These are phyloP conservation scores for Neodiprion pinetum DNA, from an alignment of 1,140 invertebrate species.

Conservation along the genomic window DNA sequence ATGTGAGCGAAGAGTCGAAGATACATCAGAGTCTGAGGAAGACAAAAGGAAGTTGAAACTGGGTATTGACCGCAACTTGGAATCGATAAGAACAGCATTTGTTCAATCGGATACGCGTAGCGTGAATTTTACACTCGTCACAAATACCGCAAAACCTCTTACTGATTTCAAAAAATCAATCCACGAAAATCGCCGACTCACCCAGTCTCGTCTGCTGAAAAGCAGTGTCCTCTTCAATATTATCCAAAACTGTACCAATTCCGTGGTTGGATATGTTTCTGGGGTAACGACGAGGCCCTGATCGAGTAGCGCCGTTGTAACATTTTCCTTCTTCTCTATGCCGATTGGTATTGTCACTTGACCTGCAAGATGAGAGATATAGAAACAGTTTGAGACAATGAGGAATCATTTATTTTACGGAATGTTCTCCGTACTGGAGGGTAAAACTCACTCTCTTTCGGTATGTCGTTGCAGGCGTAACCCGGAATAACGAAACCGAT, in stretches of 20 bases:
- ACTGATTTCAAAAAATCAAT: too few species aligned
- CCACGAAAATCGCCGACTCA: conserved; percentile 49
- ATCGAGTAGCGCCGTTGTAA: conserved; percentile 71
- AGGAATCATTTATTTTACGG: conserved; percentile 9
- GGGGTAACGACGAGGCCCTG: conserved; percentile 65
- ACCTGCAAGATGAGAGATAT: conserved; percentile 45
- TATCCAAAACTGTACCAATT: conserved; percentile 81
- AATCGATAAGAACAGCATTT: conserved; percentile 1
- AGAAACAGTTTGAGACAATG: conserved; percentile 21
- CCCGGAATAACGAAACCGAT: conserved; percentile 58
- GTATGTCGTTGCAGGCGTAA: conserved; percentile 73
- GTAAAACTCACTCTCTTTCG: conserved; percentile 63
- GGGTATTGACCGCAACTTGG: background rate
- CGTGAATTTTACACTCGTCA: too few species aligned
- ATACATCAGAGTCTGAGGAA: conserved; percentile 90
- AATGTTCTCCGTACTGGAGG: conserved; percentile 2
- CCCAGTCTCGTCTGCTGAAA: conserved; percentile 85
- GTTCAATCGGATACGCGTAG: too few species aligned
- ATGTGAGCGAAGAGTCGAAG: conserved; percentile 92
- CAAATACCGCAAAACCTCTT: too few species aligned
- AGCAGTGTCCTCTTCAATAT: conserved; percentile 79
- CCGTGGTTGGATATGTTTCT: conserved; percentile 77
- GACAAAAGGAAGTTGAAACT: conserved; percentile 17
- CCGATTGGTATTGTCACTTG: conserved; percentile 66
- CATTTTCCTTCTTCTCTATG: conserved; percentile 70